These are phyloP conservation scores for Stenurella melanura DNA, from an alignment of 2,888 invertebrate species.

Conservation along the genomic window DNA sequence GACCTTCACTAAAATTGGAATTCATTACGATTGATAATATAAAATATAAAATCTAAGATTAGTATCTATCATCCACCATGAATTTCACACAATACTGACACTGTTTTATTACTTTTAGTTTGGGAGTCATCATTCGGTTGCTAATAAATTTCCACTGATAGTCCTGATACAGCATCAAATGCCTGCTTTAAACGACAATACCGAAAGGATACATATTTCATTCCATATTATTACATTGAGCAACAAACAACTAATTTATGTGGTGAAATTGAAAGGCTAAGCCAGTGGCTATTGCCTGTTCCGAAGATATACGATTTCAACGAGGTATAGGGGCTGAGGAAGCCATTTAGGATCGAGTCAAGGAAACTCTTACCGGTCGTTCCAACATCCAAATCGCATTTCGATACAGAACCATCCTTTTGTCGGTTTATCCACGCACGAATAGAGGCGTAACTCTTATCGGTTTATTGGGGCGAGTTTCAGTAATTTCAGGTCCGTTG, in stretches of 20 bases:
- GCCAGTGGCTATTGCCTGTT: background rate
- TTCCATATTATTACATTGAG: background rate
- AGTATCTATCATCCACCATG: too few species aligned
- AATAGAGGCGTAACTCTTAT: background rate
- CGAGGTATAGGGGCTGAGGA: background rate
- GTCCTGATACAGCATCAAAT: background rate
- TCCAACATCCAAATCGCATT: conserved; percentile 6
- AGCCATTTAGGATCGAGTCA: conserved; percentile 6
- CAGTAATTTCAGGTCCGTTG: background rate
- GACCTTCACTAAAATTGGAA: too few species aligned
- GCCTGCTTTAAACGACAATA: background rate
- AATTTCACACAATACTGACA: too few species aligned
- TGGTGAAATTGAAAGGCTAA: background rate
- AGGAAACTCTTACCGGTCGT: background rate
- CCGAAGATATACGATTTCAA: conserved; percentile 4
- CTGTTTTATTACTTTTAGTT: background rate
- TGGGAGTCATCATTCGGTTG: background rate
- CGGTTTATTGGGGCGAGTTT: background rate
- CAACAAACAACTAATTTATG: background rate
- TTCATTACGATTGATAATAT: too few species aligned
- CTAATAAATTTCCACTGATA: background rate
- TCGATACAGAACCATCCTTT: background rate
- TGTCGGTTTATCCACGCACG: conserved; percentile 8
- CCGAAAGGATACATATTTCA: background rate
- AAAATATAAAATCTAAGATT: too few species aligned